phyloP scores from a whole-genome alignment of 53 echinoderm and acorn worm genomes.

The Echinarachnius parma region DNA sequence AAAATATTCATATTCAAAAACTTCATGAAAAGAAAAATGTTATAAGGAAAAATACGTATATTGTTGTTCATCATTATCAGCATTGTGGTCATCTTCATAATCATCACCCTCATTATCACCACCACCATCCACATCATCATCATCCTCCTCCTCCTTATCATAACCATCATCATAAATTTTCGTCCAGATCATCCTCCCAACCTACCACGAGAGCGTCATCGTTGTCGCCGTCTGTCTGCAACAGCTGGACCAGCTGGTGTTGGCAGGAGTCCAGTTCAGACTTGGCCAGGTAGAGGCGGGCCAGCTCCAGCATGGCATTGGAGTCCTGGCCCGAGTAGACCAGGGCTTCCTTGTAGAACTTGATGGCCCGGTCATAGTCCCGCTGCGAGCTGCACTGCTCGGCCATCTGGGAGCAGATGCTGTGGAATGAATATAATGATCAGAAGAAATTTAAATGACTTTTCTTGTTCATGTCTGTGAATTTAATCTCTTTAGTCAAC shows the following conservation, averaged over 20 bases:
- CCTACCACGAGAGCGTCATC: constrained; percentile 91
- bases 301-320: constrained; percentile 93
- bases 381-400: constrained; percentile 78
- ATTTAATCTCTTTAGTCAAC: too few species aligned
- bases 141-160: background rate
- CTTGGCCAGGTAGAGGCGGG: constrained; percentile 77
- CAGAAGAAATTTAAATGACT: background rate
- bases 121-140: background rate
- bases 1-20: background rate
- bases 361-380: constrained; percentile 84
- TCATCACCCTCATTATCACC: background rate
- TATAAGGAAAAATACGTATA: too few species aligned
- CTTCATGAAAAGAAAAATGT: too few species aligned
- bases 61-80: too few species aligned
- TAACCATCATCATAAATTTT: background rate
- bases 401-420: constrained; percentile 97
- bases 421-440: constrained; percentile 1
- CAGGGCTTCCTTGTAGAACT: constrained; percentile 98
- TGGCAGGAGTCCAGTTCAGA: constrained; percentile 94
- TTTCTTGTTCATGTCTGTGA: too few species aligned
- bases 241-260: constrained; percentile 88
- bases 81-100: background rate
- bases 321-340: constrained; percentile 80
- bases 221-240: constrained; percentile 80
- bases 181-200: background rate